Evolutionary conservation across 2,888 invertebrate species (phyloP), one percentile per base, ranked within the genome.

Genomic region (Plagodis dolabraria): DNA sequence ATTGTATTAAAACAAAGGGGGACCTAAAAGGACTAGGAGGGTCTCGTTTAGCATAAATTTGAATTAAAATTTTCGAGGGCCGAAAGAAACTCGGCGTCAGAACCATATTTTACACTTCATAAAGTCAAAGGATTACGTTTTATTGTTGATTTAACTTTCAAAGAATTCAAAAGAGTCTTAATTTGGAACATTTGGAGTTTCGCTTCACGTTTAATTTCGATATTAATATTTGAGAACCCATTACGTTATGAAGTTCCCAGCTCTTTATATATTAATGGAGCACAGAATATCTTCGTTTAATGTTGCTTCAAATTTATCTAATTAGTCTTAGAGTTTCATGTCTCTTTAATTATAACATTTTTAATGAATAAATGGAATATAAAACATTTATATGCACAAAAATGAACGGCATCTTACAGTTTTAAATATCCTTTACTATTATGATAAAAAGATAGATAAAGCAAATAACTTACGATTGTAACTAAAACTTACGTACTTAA

Each of bases 21-120:
- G 53, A 53, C 53, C 47, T 60, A 44, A 55, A 64, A 63, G 43
- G 53, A 45, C 57, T 68, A 57, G 48, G 55, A 68, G 67, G 63
- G 68, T 65, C 68, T 56, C 65, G 59, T 69, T 77, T 77, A 65
- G 65, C 85, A 85, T 87, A 84, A 81, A 85, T 87, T 86, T 82
- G 73, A 83, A 85, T 83, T 76, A 79, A 77, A 78, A 63, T 60
- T 60, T 56, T 59, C 58, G 45, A 73, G 70, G 63, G 60, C 63
- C 46, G 58, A 70, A 66, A 63, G 60, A 70, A 67, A 63, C 63
- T 70, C 46, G 12, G 63, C 50, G 9, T 2, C 9, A 42, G 22
- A 49, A 69, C 72, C 73, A 74, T 76, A 78, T 80, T 78, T 77
- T 71, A 76, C 75, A 78, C 69, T 77, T 73, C 70, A 76, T 74